These are phyloP conservation scores for Mactra quadrangularis DNA, from an alignment of 1,140 invertebrate species.

Conservation along the genomic window DNA sequence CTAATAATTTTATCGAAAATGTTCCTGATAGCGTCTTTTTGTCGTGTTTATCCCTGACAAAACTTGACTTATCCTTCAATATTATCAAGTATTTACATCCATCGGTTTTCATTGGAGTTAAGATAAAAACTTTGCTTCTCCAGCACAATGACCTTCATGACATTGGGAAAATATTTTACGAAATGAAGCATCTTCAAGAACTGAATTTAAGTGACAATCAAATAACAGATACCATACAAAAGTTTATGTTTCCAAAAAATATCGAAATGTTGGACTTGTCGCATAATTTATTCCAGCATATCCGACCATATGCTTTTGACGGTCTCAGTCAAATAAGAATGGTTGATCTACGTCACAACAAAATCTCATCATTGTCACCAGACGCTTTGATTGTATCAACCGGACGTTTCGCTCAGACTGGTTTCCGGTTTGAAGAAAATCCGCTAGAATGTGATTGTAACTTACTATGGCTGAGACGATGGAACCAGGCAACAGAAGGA, in stretches of 20 bases:
- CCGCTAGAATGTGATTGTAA: slow-evolving; percentile 52
- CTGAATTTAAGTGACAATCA: slow-evolving; percentile 52
- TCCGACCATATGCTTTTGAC: slow-evolving; percentile 35
- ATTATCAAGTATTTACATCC: slow-evolving; percentile 48
- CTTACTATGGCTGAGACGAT: slow-evolving; percentile 33
- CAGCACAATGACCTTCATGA: slow-evolving; percentile 8
- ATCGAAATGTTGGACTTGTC: slow-evolving; percentile 55
- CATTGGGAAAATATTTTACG: slow-evolving; percentile 27
- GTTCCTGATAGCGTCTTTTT: slow-evolving; percentile 41
- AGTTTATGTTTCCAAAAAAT: slow-evolving; percentile 26
- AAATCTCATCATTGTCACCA: slow-evolving; percentile 12
- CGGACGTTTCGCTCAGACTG: slow-evolving; percentile 39
- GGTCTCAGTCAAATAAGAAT: slow-evolving; percentile 34
- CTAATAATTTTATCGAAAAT: slow-evolving; percentile 17
- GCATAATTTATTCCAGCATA: slow-evolving; percentile 14
- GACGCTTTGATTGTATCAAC: slow-evolving; percentile 40
- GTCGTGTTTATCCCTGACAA: slow-evolving; percentile 38
- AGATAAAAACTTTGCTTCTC: slow-evolving; percentile 22
- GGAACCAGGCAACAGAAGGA: slow-evolving; percentile 45
- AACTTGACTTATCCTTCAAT: slow-evolving; percentile 56
- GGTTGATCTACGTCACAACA: slow-evolving; percentile 37
- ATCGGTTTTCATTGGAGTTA: slow-evolving; percentile 25
- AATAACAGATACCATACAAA: slow-evolving; percentile 43
- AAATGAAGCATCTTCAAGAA: slow-evolving; percentile 23
- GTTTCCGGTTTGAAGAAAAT: slow-evolving; percentile 43